Base-by-base conservation (phyloP, 2,113 vertebrate species). In the Hymenochirus boettgeri region DNA sequence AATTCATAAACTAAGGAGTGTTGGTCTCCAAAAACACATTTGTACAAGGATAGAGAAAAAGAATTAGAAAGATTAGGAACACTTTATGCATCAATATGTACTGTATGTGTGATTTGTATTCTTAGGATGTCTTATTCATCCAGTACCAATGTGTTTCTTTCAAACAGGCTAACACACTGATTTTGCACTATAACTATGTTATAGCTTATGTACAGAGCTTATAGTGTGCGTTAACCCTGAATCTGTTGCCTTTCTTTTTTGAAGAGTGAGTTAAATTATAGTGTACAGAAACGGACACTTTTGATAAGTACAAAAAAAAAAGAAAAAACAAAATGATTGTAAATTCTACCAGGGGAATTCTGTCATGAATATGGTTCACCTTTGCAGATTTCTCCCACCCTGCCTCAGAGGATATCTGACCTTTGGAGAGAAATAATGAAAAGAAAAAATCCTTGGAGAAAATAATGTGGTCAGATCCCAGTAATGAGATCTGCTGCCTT, bases 341-440 rank as follows among this genome's bases (percentile, higher is more conserved):
- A 87, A 90, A 91, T 90, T 87, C 88, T 86, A 82, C 82, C 85
- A 59, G 84, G 87, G 86, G 84, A 85, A 84, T 88, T 87, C 79
- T 77, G 80, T 85, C 85, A 84, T 90, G 90, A 92, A 96, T 89
- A 91, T 87, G 82, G 88, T 89, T 93, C 91, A 89, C 91, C 88
- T 94, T 92, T 78, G 65, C 79, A 87, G 90, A 88, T 88, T 85
- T 86, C 83, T 89, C 87, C 88, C 86, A 81, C 88, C 85, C 89
- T 79, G 89, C 93, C 92, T 88, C 90, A 88, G 90, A 93, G 90
- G 89, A 93, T 91, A 90, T 89, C 91, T 96, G 93, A 97, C 94
- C 94, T 97, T 96, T 96, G 88, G 89, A 92, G 91, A 82, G 78
- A 89, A 89, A 89, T 91, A 90, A 91, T 91, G 89, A 89, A 91